Base-by-base conservation (phyloP, 2,888 invertebrate genomes). In the Drosophila neonasuta region DNA sequence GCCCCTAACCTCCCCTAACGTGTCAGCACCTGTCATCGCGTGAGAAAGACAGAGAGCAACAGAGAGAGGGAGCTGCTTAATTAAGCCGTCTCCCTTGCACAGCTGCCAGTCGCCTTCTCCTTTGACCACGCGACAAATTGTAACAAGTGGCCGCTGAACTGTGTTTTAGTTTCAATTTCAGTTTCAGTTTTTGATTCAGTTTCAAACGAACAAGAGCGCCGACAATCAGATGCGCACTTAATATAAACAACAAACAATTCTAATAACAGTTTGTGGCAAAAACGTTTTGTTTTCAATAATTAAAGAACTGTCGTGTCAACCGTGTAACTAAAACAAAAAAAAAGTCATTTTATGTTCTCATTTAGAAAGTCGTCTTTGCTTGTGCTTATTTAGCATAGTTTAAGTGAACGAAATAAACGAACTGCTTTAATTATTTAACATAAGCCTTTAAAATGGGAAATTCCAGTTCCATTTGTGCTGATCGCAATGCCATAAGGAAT, bases 401-500 rank as follows among this genome's bases (percentile, higher is more conserved):
- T 1, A 50, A 20, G 48, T 17, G 41, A 36, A 39, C 7, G 6
- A 56, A 17, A 45, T 9, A 46, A 20, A 15, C 24, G 42, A 36
- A 48, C 24, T 24, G 11, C 11, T 6, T 32, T 17, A 9, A 6
- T n/a, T n/a, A 20, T 17, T 45, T 6, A 13, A n/a, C 8, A 6
- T 4, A 32, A 34, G 46, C 20, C n/a, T 29, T 29, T 24, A 13
- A 55, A 73, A 90, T 91, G 90, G 90, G 90, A 34, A 91, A 90
- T 73, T 89, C 90, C 29, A 88, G 90, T 71, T 90, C 90, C 52
- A 83, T 91, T 64, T 91, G 91, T 68, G 79, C 89, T 34, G 90
- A 91, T 74, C 88, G 86, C 61, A 89, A 88, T 69, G 87, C 89
- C 34, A 71, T 88, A 65, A 86, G 86, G 42, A 75, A 74, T 64